Evolutionary conservation across 1,140 invertebrate genomes (phyloP).

Genomic region (Caenorhabditis briggsae): DNA sequence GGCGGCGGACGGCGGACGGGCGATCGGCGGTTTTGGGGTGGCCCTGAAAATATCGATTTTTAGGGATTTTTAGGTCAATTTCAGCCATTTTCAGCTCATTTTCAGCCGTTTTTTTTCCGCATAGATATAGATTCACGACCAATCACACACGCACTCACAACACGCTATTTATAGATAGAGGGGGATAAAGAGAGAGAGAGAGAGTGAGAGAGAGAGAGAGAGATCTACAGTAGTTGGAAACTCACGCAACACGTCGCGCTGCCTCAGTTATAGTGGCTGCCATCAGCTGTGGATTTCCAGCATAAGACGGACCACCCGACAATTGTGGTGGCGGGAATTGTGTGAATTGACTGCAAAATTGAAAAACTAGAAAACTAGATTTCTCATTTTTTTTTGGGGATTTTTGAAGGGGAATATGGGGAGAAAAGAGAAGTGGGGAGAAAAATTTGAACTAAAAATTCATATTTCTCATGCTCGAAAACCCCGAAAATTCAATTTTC

Average conservation of each 20-base stretch:
- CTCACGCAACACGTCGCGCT: conserved; percentile 53
- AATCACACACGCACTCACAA: not conserved
- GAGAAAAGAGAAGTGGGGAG: not conserved
- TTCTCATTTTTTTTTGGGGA: not conserved
- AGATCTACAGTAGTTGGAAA: not conserved
- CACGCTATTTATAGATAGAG: not conserved
- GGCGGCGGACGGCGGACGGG: conserved; percentile 7
- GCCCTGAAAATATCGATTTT: conserved; percentile 5
- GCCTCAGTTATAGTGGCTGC: conserved; percentile 42
- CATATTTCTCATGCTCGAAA: too few relatives aligned
- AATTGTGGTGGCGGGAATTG: conserved; percentile 48
- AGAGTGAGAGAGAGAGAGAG: not conserved
- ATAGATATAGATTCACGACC: not conserved
- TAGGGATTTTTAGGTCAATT: too few relatives aligned
- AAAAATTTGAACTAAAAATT: not conserved
- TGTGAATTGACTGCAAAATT: conserved; percentile 53
- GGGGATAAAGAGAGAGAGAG: not conserved
- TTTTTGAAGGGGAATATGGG: too few relatives aligned
- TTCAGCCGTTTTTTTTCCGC: not conserved
- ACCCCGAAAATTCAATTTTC: too few relatives aligned
- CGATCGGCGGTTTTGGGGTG: conserved; percentile 6
- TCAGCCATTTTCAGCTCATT: not conserved
- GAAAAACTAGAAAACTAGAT: not conserved
- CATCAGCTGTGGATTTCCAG: conserved; percentile 35
- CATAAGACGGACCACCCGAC: conserved; percentile 14